Percentiles rank a stretch among this genome's conserved stretches.
Evolutionary conservation across 2,888 invertebrate species (phyloP).

Genomic region (Scaptomyza caliginosa): DNA sequence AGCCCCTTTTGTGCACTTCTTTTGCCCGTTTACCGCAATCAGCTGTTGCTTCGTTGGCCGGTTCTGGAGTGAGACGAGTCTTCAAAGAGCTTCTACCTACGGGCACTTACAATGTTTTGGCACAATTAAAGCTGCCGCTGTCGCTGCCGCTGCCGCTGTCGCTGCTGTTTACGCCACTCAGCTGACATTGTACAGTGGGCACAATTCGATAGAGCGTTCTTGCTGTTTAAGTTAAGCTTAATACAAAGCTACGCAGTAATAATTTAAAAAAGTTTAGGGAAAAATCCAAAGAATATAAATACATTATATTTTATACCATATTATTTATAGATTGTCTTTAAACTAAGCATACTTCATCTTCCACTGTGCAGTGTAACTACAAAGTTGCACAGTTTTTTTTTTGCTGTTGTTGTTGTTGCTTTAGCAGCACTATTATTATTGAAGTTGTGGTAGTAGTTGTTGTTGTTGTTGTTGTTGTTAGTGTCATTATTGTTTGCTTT

Average conservation of each 20-base stretch:
- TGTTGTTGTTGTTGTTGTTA: conserved; percentile 49
- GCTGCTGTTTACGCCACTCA: conserved; percentile 23
- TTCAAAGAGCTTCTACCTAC: conserved; percentile 66
- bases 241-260: too few relatives aligned
- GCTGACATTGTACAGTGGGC: conserved; percentile 48
- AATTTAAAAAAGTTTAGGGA: too few relatives aligned
- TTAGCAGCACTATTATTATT: conserved; percentile 1
- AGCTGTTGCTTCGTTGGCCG: conserved; percentile 59
- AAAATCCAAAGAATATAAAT: not conserved
- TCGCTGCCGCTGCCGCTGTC: conserved; percentile 14
- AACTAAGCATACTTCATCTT: not conserved
- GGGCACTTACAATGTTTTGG: conserved; percentile 73
- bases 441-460: conserved; percentile 42
- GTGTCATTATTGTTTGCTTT: conserved; percentile 62
- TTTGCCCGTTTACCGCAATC: conserved; percentile 43
- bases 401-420: not conserved
- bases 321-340: not conserved
- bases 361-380: conserved; percentile 25
- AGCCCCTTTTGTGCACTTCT: not conserved
- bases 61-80: conserved; percentile 22
- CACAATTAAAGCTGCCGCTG: conserved; percentile 71
- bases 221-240: too few relatives aligned
- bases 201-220: too few relatives aligned
- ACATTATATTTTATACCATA: not conserved
- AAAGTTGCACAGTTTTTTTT: conserved; percentile 6